A percentile compares a stretch with the other conserved stretches of the same genome.
Evolutionary conservation across 2,113 vertebrate species (phyloP).

Genomic region (Callorhinus ursinus): DNA sequence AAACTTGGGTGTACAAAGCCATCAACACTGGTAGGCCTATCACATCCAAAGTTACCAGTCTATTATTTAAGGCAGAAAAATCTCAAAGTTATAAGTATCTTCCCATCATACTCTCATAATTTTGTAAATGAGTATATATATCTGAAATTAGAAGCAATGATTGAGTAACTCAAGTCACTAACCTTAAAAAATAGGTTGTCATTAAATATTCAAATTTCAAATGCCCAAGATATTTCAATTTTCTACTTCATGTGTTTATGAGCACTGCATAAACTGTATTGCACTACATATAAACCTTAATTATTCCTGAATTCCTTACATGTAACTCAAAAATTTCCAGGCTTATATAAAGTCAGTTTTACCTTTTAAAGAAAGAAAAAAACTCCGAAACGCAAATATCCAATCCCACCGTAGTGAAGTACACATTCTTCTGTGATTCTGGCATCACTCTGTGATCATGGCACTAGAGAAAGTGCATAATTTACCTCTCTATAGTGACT

Average conservation of each 20-base stretch:
- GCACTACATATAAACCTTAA: neutral
- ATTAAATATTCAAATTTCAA: slow-evolving; percentile 20
- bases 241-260: neutral
- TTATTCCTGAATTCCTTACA: neutral
- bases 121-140: neutral
- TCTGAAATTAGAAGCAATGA: neutral
- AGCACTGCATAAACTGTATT: neutral
- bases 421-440: neutral
- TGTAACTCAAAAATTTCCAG: neutral
- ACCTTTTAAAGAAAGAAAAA: neutral
- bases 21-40: neutral
- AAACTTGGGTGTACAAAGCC: neutral
- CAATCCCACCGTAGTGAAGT: neutral
- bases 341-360: neutral
- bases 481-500: neutral
- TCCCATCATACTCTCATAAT: neutral
- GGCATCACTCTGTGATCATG: neutral
- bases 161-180: neutral
- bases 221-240: neutral
- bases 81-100: neutral
- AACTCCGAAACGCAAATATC: neutral
- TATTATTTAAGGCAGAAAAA: neutral
- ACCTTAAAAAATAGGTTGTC: neutral
- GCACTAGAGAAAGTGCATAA: neutral
- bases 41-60: neutral